phyloP scores from a whole-genome alignment of 2,797 vertebrate genomes.

The Austrolebias charrua region DNA sequence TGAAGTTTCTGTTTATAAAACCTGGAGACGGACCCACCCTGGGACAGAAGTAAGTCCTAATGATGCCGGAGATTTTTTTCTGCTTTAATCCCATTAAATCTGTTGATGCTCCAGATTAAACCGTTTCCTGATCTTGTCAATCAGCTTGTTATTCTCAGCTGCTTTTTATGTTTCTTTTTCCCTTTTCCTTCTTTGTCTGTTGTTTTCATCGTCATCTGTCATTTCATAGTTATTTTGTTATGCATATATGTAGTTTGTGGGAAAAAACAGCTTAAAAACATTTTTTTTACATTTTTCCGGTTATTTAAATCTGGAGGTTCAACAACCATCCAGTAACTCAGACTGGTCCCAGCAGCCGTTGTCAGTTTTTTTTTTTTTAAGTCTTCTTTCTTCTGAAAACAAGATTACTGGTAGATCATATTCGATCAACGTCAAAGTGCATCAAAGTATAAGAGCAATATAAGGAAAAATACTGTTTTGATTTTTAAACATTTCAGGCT shows the following conservation, averaged over 20 bases:
- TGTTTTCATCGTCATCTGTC: too few relatives aligned
- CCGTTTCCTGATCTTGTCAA: neutral
- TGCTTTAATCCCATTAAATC: constrained; percentile 45
- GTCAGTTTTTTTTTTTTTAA: too few relatives aligned
- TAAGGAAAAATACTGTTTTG: too few relatives aligned
- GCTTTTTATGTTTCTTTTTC: neutral
- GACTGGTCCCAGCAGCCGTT: too few relatives aligned
- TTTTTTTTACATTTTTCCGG: too few relatives aligned
- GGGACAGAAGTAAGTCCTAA: constrained; percentile 40
- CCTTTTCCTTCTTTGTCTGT: neutral
- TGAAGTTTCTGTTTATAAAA: constrained; percentile 29
- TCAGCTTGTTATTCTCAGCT: neutral
- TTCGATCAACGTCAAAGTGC: too few relatives aligned
- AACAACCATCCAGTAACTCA: too few relatives aligned
- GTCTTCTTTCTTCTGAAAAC: too few relatives aligned
- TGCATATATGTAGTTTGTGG: neutral
- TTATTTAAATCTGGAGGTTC: too few relatives aligned
- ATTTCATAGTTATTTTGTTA: neutral
- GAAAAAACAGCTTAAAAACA: neutral
- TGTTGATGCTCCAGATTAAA: constrained; percentile 26
- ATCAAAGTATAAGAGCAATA: too few relatives aligned
- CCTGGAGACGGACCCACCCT: constrained; percentile 33
- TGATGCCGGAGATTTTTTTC: constrained; percentile 39
- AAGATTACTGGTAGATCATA: too few relatives aligned
- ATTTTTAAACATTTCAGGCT: too few relatives aligned